A percentile compares a stretch with the other conserved stretches of the same genome.
These are phyloP conservation scores for Pseudorectes ferrugineus DNA, from an alignment of 2,113 vertebrate genomes.

Conservation along the genomic window DNA sequence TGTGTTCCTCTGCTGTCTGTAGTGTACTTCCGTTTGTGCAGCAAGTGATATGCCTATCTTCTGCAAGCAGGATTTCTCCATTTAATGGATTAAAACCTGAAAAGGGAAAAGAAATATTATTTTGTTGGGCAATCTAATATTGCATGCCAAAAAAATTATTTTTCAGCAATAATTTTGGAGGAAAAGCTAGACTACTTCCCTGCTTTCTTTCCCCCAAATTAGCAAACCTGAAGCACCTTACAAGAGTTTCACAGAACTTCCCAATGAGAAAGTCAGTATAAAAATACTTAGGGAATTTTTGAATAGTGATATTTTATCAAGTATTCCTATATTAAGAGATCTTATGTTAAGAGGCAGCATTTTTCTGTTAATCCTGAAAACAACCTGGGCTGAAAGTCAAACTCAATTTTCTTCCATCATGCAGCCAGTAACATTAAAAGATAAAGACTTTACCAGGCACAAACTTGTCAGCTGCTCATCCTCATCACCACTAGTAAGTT, in stretches of 20 bases:
- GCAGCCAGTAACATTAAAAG: background rate
- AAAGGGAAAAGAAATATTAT: background rate
- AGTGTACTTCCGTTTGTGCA: background rate
- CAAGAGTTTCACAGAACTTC: background rate
- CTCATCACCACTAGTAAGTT: background rate
- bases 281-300: background rate
- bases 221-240: background rate
- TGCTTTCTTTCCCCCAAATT: background rate
- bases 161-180: background rate
- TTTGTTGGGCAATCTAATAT: background rate
- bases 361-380: background rate
- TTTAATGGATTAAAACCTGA: conserved; percentile 37
- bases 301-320: background rate
- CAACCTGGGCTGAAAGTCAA: background rate
- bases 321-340: background rate
- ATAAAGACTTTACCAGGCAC: background rate
- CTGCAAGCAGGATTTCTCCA: background rate
- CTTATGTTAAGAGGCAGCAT: background rate
- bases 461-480: background rate
- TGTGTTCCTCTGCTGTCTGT: background rate
- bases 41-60: background rate
- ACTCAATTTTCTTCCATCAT: background rate
- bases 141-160: background rate
- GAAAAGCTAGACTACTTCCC: background rate
- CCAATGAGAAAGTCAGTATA: background rate